Base-by-base conservation (phyloP, 2,888 invertebrate species). In the Sicus ferrugineus region DNA sequence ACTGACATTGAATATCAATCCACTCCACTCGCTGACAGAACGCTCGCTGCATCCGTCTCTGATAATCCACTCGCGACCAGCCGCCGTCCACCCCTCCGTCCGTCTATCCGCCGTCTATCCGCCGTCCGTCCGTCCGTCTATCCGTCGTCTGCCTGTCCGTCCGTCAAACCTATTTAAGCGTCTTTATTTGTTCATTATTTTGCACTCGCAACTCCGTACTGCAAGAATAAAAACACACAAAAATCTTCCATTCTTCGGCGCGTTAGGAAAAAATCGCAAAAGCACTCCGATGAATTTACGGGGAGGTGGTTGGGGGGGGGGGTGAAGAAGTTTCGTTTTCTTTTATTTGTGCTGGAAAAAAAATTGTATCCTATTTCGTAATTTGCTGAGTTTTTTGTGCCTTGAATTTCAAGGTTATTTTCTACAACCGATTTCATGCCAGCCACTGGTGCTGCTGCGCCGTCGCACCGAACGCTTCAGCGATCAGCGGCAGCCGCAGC, bases 1-100 rank as follows among this genome's bases (percentile, higher is more conserved):
- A 72, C 68, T 77, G 77, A 73, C 77, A 75, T 77, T 77, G 75
- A 77, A 75, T 74, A 59, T 68, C 48, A 70, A 71, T 59, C 61
- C 70, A 52, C n/a, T 28, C 19, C 62, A 26, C 23, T 46, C 26
- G 46, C 11, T 26, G 26, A 52, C 52, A 34, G 34, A 34, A 34
- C 16, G 19, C 16, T 34, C 30, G 19, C 26, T n/a, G 14, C 42
- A 42, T 38, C 42, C 30, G 21, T 19, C n/a, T 11, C 3, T 42
- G 42, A 42, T 34, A 11, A 34, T n/a, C 19, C 34, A 11, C 11
- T 34, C 6, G 34, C 34, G 34, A 34, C n/a, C n/a, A 52, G 23
- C 19, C 16, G 4, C 23, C 30, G n/a, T 7, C 28, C 56, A 9
- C 7, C 26, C n/a, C 23, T n/a, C 23, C 31, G 58, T 31, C 19